Conservation (phyloP, 2,888 invertebrate species). For the Trissoscelio sp. region DNA sequence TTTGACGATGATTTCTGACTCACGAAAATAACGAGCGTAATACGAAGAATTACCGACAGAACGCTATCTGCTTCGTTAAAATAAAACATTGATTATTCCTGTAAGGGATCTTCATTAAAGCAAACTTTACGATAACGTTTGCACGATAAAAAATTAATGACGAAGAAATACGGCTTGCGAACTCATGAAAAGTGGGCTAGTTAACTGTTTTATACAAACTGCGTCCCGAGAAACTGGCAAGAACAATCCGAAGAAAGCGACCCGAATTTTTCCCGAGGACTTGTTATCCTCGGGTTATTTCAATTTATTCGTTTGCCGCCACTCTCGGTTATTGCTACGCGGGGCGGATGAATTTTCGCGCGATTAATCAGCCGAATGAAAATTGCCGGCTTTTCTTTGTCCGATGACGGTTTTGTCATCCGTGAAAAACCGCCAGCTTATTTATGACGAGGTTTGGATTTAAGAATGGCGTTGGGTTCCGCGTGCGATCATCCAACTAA, state of each 20-base stretch:
- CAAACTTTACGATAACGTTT: slow-evolving; percentile 4
- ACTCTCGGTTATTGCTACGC: slow-evolving; percentile 14
- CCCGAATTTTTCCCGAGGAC: slow-evolving; percentile 2
- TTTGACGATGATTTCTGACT: slow-evolving; percentile 26
- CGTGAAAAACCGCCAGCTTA: not conserved
- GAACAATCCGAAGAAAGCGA: slow-evolving; percentile 27
- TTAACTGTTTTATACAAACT: slow-evolving; percentile 34
- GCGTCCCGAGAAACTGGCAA: slow-evolving; percentile 6
- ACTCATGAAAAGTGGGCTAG: slow-evolving; percentile 13
- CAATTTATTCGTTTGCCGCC: slow-evolving; percentile 3
- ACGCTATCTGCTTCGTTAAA: slow-evolving; percentile 35
- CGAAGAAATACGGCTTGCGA: not conserved
- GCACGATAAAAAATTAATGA: slow-evolving; percentile 31
- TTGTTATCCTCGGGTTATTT: slow-evolving; percentile 13
- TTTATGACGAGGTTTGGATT: not conserved
- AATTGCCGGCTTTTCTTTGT: slow-evolving; percentile 6
- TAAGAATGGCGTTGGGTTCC: not conserved
- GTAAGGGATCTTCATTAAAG: slow-evolving; percentile 37
- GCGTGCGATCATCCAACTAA: slow-evolving; percentile 14
- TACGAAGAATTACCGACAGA: slow-evolving; percentile 36
- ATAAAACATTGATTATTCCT: slow-evolving; percentile 42
- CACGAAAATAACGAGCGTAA: slow-evolving; percentile 35
- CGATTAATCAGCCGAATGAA: slow-evolving; percentile 30
- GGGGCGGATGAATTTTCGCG: slow-evolving; percentile 19
- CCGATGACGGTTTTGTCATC: not conserved